Evolutionary conservation across 2,113 vertebrate genomes (phyloP).

Genomic region (Triplophysa siluroides): DNA sequence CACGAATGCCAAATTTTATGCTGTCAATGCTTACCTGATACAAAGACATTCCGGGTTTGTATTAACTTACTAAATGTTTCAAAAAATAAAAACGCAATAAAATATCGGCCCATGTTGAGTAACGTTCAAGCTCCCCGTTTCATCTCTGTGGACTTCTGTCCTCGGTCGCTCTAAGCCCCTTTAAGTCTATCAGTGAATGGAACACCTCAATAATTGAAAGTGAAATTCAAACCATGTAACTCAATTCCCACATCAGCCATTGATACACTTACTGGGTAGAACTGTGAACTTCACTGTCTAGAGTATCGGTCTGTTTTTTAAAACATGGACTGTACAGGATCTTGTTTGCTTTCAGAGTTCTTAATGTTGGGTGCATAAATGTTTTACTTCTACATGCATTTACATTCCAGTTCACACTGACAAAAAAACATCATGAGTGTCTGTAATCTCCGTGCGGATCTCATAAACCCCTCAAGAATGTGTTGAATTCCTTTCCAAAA

Average conservation of each 20-base stretch:
- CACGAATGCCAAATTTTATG: neutral
- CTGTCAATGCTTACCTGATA: conserved; percentile 64
- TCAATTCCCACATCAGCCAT: conserved; percentile 56
- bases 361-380: conserved; percentile 16
- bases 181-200: conserved; percentile 59
- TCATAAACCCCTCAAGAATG: too few relatives aligned
- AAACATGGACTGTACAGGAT: conserved; percentile 20
- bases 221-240: conserved; percentile 70
- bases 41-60: conserved; percentile 38
- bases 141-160: conserved; percentile 27
- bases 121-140: conserved; percentile 25
- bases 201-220: conserved; percentile 67
- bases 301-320: conserved; percentile 40
- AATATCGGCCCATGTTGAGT: conserved; percentile 50
- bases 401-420: neutral
- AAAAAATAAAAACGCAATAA: conserved; percentile 49
- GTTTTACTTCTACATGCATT: neutral
- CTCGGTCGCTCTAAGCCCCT: conserved; percentile 41
- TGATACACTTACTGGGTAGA: conserved; percentile 27
- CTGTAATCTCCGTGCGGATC: neutral
- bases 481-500: too few relatives aligned
- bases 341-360: conserved; percentile 31
- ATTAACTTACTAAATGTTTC: conserved; percentile 55
- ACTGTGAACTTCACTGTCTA: conserved; percentile 43
- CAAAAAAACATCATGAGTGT: neutral